A percentile compares a stretch with the other conserved stretches of the same genome.
Evolutionary conservation across 2,888 invertebrate genomes (phyloP).

Genomic region (Congeria kusceri): DNA sequence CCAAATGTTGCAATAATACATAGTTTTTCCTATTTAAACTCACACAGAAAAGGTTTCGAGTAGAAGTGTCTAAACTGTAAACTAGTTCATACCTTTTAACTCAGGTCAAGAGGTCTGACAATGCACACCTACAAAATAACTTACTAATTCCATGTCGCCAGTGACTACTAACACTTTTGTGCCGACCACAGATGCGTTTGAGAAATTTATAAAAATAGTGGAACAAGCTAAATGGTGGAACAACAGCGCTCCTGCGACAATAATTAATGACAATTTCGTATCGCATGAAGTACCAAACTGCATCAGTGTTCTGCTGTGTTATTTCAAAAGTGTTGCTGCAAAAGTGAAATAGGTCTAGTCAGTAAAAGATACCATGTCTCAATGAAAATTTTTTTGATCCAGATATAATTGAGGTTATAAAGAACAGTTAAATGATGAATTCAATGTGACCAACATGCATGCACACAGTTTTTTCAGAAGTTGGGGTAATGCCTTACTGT

Average conservation of each 20-base stretch:
- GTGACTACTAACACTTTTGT: background rate
- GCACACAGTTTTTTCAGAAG: background rate
- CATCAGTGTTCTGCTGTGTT: constrained; percentile 75
- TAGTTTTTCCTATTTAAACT: background rate
- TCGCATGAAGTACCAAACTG: constrained; percentile 77
- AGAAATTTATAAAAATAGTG: constrained; percentile 57
- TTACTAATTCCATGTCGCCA: background rate
- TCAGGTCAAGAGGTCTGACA: background rate
- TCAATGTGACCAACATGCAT: background rate
- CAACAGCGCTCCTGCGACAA: constrained; percentile 72
- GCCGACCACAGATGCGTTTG: background rate
- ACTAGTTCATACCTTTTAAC: too few species aligned
- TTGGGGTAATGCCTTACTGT: too few species aligned
- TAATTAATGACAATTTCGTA: constrained; percentile 77
- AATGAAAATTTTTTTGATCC: too few species aligned
- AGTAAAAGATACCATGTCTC: too few species aligned
- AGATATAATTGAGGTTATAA: too few species aligned
- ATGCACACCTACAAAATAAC: background rate
- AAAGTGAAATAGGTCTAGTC: constrained; percentile 18
- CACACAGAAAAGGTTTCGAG: background rate
- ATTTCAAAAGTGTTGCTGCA: constrained; percentile 76
- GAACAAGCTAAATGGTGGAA: constrained; percentile 74
- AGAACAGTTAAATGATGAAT: background rate
- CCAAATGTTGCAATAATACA: too few species aligned
- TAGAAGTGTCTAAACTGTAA: too few species aligned